Base-by-base conservation (phyloP, 1,140 invertebrate species). In the Rhizoglyphus robini region DNA sequence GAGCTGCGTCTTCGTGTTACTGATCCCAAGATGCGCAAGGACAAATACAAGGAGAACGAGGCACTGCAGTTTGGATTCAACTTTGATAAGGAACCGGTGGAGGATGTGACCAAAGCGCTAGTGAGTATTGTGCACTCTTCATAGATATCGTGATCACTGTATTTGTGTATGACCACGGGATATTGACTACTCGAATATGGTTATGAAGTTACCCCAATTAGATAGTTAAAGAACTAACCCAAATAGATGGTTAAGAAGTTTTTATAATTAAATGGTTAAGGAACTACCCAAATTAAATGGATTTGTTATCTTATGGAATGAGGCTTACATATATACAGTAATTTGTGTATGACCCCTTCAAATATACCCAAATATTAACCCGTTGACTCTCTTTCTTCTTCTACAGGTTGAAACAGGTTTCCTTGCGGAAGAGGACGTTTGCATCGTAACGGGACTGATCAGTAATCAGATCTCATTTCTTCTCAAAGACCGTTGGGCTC, bases 51-150 rank as follows among this genome's bases (percentile, higher is more conserved):
- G 75, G 94, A 99, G 77, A 98, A 99, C 78, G 96, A 99, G 79
- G 96, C 95, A 8, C 96, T 99, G 71, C 93, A 98, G 77, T 99
- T 99, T 80, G 92, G 96, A 69, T 99, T 96, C 80, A 90, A 97
- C 76, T 86, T 97, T 68, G 83, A 86, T 69, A 82, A 81, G 63
- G 96, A 99, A 76, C 87, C 92, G 74, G 88, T 90, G 67, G 91
- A 98, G 73, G 88, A 93, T 74, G 88, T 99, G 65, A 90, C 93
- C 51, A 84, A 87, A 72, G 95, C 96, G 77, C 96, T 99, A 94
- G 84, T 86, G 76, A 75, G 73, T 63, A 29, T 68, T 60, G 13
- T 65, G 20, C n/a, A 51, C 38, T 63, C 67, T 47, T 25, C 51
- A n/a, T n/a, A 1, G n/a, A 31, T 29, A 2, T 63, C 20, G 15